These are phyloP conservation scores for Corapipo altera DNA, from an alignment of 2,113 vertebrate genomes.

Conservation along the genomic window DNA sequence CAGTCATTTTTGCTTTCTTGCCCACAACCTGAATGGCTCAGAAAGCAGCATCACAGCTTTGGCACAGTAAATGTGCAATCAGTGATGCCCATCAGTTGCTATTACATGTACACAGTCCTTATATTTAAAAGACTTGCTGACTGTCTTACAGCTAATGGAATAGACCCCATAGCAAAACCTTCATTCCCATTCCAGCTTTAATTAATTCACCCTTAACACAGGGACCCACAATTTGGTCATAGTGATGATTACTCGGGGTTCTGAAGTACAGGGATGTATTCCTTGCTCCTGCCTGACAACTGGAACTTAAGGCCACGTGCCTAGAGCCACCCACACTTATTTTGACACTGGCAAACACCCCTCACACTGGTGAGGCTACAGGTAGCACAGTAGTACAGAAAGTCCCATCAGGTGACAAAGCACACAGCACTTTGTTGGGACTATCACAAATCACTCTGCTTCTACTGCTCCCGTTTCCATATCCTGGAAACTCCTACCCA, in stretches of 20 bases:
- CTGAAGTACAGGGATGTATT: background rate
- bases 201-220: background rate
- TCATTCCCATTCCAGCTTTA: background rate
- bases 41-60: background rate
- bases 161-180: background rate
- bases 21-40: background rate
- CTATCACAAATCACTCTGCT: background rate
- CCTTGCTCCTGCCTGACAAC: background rate
- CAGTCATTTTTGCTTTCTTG: background rate
- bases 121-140: background rate
- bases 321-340: background rate
- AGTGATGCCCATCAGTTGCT: background rate
- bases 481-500: background rate
- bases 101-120: background rate
- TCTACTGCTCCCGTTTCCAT: background rate
- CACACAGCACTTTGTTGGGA: background rate
- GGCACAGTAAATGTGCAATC: background rate
- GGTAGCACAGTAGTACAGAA: background rate
- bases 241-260: background rate
- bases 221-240: background rate
- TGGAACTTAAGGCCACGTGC: fast-evolving
- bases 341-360: background rate
- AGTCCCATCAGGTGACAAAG: background rate
- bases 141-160: background rate
- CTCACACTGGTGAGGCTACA: background rate